Evolutionary conservation across 2,888 invertebrate species (phyloP), one percentile per base, ranked within the genome.

Genomic region (Acrobasis repandana): DNA sequence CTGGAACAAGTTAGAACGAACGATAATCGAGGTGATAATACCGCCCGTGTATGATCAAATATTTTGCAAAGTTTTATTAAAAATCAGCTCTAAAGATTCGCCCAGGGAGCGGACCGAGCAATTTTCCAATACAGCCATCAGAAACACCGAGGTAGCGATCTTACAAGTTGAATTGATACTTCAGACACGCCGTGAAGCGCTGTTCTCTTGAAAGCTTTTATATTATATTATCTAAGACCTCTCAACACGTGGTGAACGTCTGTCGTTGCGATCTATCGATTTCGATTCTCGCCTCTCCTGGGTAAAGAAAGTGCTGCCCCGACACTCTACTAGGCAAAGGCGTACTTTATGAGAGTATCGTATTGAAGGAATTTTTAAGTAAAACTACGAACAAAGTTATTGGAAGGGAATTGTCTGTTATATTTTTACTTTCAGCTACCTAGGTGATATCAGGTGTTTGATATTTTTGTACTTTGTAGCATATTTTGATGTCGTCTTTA

Each of bases 191-290:
- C 73, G 82, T 82, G 80, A 81, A 86, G 83, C 85, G 86, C 85
- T 86, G 86, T 90, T 90, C 88, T 89, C 85, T 90, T 90, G 90
- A 91, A 90, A 92, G 91, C 88, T 91, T 90, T 90, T 90, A 88
- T 90, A 90, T 91, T 90, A 90, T 90, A 91, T 92, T 91, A 92
- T 90, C 88, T 85, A 84, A 87, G 86, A 88, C 86, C 88, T 89
- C 86, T 82, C 80, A 78, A 88, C 86, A 88, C 87, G 88, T 88
- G 88, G 87, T 82, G 74, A 88, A 84, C 87, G 89, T 90, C 89
- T 88, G 88, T 85, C 86, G 87, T 74, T 70, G 76, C 82, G 83
- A 86, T 87, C 86, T 86, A 85, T 88, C 82, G 86, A 86, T 85
- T 85, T 77, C 82, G 79, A 84, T 88, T 83, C 80, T 82, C 81